Base-by-base conservation (phyloP, 2,888 invertebrate genomes). In the Diarsia mendica region DNA sequence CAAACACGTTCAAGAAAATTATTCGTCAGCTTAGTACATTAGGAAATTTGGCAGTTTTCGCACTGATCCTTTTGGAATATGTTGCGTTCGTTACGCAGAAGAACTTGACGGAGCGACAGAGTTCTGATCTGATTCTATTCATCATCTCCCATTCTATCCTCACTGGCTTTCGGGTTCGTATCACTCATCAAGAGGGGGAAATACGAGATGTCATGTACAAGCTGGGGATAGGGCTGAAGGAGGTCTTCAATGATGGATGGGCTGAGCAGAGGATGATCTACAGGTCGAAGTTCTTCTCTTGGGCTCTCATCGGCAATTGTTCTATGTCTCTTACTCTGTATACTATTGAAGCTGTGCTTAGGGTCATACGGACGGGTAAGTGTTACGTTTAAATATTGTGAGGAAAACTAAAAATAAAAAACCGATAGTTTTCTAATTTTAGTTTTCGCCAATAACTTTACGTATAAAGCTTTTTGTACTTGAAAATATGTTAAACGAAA, bases 81-180 rank as follows among this genome's bases (percentile, higher is more conserved):
- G 2, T 51, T 6, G 80, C 89, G 1, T 85, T 74, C 64, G 72
- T 82, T 20, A 90, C 89, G 0, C 90, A 91, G 65, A 82, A 87
- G 3, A 81, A 86, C 39, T 77, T 91, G 70, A 77, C 84, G 2
- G 83, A 87, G 23, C 89, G 64, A 5, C 84, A 84, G 33, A 64
- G n/a, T 60, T 84, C 76, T 33, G 73, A 85, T 44, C 13, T 76
- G 53, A 20, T 86, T 20, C 39, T 84, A 6, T 84, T 79, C 18
- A 39, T 33, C 1, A 60, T 83, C 3, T 11, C 64, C 39, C 84
- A 84, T 28, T 28, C 80, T n/a, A 64, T 76, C 23, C 11, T 72
- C 11, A 67, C 53, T 39, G 71, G 61, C 20, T 84, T 67, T 49
- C 68, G 49, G 28, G 33, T 84, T 28, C 72, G 74, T 18, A 73